These are phyloP conservation scores for Pluvianellus socialis DNA, from an alignment of 2,113 vertebrate genomes.

Conservation along the genomic window DNA sequence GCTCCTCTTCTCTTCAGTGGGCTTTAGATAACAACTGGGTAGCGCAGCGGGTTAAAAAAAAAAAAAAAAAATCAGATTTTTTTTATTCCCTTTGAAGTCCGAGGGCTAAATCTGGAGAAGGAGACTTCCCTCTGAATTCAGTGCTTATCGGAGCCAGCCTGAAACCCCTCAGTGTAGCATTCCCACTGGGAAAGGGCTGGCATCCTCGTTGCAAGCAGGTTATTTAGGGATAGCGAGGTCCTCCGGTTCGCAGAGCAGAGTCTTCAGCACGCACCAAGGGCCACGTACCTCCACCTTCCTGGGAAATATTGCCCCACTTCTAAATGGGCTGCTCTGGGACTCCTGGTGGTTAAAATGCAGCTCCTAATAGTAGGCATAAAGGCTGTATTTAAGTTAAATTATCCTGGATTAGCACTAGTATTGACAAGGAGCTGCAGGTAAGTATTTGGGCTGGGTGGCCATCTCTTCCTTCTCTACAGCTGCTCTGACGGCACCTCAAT, in stretches of 20 bases:
- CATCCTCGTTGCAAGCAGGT: background rate
- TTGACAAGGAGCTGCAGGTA: background rate
- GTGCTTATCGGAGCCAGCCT: background rate
- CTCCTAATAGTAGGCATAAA: background rate
- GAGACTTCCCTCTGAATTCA: background rate
- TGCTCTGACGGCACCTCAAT: background rate
- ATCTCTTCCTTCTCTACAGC: background rate
- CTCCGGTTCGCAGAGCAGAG: background rate
- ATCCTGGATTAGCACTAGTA: background rate
- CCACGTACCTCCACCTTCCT: background rate
- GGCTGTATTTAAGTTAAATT: background rate
- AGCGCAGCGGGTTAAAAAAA: background rate
- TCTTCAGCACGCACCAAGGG: background rate
- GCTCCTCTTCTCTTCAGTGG: background rate
- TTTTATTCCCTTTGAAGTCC: background rate
- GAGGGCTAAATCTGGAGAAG: background rate
- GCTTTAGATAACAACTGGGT: background rate
- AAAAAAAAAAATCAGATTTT: background rate
- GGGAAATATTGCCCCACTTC: background rate
- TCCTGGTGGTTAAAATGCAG: background rate
- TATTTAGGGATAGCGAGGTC: background rate
- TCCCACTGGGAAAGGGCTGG: background rate
- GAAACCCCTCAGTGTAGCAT: background rate
- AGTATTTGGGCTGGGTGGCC: background rate
- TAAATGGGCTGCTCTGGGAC: background rate